Evolutionary conservation across 2,113 vertebrate genomes (phyloP), one percentile per base, ranked within the genome.

Genomic region (Barnardius zonarius): DNA sequence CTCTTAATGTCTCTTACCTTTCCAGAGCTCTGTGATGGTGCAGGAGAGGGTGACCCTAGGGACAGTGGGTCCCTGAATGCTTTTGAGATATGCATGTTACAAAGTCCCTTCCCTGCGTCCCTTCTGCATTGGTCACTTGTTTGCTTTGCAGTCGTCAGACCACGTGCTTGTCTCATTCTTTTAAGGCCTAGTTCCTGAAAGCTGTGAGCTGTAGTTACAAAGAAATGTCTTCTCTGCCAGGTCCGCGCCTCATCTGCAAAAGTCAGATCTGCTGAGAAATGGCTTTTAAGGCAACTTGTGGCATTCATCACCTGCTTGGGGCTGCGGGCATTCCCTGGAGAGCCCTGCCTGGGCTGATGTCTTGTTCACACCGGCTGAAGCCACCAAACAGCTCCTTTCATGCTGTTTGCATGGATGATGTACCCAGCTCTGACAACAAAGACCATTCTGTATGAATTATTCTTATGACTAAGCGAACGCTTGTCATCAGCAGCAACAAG

Each of bases 281-380:
- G 23, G 18, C 43, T 81, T 88, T 68, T 19, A 39, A 84, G 33
- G 18, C 75, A 61, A 8, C 24, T 44, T 2, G 0, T 52, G 37
- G 22, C 62, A 73, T 66, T 70, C 22, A 49, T 43, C 46, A 24
- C 19, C 14, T 54, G 30, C 0, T 0, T 0, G 0, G 37, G 33
- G 8, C 64, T 59, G 20, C 30, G 27, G 33, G 7, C 9, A 27
- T 9, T 6, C 16, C 23, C 44, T 11, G 16, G 16, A 52, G 24
- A 77, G 13, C 22, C 33, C 27, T 59, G 0, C 1, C 35, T 5
- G 39, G 37, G 49, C 51, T 22, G 30, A 27, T 0, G 0, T 24
- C 16, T 59, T 44, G 23, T 48, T 33, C 2, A 3, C 3, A 2
- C 46, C 74, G 52, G 54, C 59, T 69, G 89, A 44, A 80, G 68